Conservation (phyloP, 2,797 vertebrate species). For the Novumbra hubbsi region DNA sequence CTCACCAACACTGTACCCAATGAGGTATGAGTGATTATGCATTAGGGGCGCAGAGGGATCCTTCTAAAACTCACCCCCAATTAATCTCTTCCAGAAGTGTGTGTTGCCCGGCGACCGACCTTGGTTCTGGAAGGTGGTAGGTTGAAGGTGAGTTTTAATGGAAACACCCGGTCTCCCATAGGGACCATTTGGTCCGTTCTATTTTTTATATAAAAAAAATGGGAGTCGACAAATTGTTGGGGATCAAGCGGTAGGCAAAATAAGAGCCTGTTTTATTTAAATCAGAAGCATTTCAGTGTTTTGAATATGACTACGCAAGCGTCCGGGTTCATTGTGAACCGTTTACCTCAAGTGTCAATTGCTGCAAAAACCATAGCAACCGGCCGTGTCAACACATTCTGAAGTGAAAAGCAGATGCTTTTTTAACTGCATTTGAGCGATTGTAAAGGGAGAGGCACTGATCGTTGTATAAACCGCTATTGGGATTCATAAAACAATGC, state of each 20-base stretch:
- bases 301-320: not conserved
- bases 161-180: conserved; percentile 46
- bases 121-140: conserved; percentile 37
- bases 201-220: not conserved
- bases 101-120: conserved; percentile 43
- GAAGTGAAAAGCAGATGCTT: not conserved
- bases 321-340: not conserved
- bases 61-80: conserved; percentile 35
- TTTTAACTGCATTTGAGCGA: too few species aligned
- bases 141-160: conserved; percentile 37
- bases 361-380: not conserved
- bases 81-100: conserved; percentile 31
- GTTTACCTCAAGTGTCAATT: not conserved
- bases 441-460: not conserved
- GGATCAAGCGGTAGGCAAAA: not conserved
- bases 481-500: not conserved
- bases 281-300: not conserved
- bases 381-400: not conserved
- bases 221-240: not conserved
- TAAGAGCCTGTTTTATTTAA: not conserved
- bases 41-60: conserved; percentile 28
- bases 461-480: not conserved
- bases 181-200: conserved; percentile 23
- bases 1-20: not conserved
- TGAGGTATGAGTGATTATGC: not conserved